Percentiles rank a stretch among this genome's conserved stretches.
phyloP scores from a whole-genome alignment of 2,113 vertebrate species.

The Microtus oregoni region DNA sequence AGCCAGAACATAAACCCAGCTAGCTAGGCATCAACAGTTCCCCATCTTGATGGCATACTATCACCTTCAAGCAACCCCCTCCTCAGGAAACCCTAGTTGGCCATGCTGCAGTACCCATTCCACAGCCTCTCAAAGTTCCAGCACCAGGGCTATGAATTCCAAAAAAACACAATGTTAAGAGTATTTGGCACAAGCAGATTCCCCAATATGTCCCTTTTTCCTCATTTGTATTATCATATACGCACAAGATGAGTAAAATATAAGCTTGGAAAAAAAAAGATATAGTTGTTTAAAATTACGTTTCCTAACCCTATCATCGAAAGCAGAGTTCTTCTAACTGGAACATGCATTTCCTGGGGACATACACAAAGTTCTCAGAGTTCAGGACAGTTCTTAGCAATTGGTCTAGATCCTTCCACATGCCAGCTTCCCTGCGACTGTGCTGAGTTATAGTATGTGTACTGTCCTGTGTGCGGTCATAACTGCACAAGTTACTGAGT shows the following conservation, averaged over 20 bases:
- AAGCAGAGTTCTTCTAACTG: not conserved
- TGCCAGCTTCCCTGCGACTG: not conserved
- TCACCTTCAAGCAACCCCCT: not conserved
- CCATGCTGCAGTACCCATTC: accelerated
- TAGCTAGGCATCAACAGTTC: not conserved
- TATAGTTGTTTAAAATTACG: not conserved
- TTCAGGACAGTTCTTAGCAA: not conserved
- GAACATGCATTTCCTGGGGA: not conserved
- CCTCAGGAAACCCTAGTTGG: not conserved
- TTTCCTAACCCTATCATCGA: not conserved
- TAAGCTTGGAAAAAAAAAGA: not conserved
- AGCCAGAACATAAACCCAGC: not conserved
- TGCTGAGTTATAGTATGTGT: not conserved
- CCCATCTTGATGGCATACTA: accelerated
- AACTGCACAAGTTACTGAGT: too few relatives aligned
- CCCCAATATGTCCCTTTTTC: not conserved
- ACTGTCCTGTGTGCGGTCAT: too few relatives aligned
- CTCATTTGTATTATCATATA: not conserved
- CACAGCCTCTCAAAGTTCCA: not conserved
- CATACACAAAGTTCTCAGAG: not conserved
- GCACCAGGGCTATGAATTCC: not conserved
- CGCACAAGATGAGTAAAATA: not conserved
- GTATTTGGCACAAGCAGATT: not conserved
- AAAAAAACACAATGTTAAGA: not conserved
- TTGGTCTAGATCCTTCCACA: not conserved